Base-by-base conservation (phyloP, 2,888 invertebrate species). In the Coremacera marginata region DNA sequence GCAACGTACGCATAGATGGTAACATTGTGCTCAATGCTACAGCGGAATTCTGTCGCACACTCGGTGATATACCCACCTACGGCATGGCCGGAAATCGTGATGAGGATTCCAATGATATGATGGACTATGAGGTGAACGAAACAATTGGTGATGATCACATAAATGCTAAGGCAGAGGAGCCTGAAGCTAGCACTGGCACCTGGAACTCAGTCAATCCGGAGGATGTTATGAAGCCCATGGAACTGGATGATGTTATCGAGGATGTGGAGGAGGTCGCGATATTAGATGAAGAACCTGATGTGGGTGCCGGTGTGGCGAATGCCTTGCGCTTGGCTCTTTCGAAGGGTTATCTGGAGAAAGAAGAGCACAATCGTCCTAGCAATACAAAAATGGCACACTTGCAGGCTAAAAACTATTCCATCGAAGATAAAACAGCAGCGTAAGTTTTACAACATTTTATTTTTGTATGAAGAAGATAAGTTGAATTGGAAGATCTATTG, bases 41-140 rank as follows among this genome's bases (percentile, higher is more conserved):
- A 0, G 98, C 98, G 0, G 98, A 98, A 91, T 98, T 98, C 91
- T 98, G 98, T 87, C 93, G 98, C 84, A 97, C 97, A 65, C 91
- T 98, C 8, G 97, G 98, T 0, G 98, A 98, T 88, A 97, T 98
- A 84, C 98, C 98, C 76, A 97, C 97, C 0, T 97, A 97, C 88
- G 98, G 97, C 19, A 94, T 94, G 88, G 94, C 96, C 25, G 97
- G 97, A 49, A 97, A 97, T 90, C 91, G 97, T 49, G 96, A 97
- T 85, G 95, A 95, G 85, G 95, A 94, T 82, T 93, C 93, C 75
- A 91, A 91, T 5, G 92, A 92, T 85, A 91, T 92, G 85, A 91
- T 92, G 90, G 89, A 89, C 82, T 88, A 84, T 80, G 89, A 89
- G 51, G 83, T 83, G 0, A 84, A 81, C 80, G 87, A 91, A 78